phyloP scores from a whole-genome alignment of 1,140 invertebrate species.

The Liolophura sinensis region DNA sequence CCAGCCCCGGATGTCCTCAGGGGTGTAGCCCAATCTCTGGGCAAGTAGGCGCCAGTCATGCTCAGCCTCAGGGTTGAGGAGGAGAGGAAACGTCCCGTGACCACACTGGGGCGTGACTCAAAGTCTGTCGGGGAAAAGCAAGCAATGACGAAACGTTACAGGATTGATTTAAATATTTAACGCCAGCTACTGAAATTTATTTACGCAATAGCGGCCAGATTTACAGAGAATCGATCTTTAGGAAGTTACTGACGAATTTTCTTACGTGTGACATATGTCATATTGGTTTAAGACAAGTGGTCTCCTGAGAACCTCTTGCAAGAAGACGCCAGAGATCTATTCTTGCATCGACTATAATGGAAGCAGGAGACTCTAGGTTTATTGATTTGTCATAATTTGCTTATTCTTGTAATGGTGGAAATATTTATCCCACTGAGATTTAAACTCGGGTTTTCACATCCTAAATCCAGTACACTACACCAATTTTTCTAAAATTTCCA shows the following conservation, averaged over 20 bases:
- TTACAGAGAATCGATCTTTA: not conserved
- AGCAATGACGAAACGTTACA: not conserved
- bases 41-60: slow-evolving; percentile 49
- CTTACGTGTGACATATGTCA: not conserved
- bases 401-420: no score
- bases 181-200: not conserved
- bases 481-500: not conserved
- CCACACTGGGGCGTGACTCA: slow-evolving; percentile 48
- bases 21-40: slow-evolving; percentile 43
- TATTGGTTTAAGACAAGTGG: no score
- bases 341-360: no score
- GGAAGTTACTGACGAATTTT: not conserved
- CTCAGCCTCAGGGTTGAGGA: slow-evolving; percentile 38
- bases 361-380: no score
- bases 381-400: no score
- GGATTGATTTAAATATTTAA: not conserved
- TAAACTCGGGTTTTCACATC: no score
- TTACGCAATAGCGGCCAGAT: not conserved
- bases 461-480: not conserved
- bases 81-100: slow-evolving; percentile 40
- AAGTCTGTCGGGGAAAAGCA: slow-evolving; percentile 30
- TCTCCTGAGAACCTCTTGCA: no score
- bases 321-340: no score
- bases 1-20: slow-evolving; percentile 47
- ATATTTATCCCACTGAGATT: no score